Base-by-base conservation (phyloP, 2,113 vertebrate genomes). In the Donacobius atricapilla region DNA sequence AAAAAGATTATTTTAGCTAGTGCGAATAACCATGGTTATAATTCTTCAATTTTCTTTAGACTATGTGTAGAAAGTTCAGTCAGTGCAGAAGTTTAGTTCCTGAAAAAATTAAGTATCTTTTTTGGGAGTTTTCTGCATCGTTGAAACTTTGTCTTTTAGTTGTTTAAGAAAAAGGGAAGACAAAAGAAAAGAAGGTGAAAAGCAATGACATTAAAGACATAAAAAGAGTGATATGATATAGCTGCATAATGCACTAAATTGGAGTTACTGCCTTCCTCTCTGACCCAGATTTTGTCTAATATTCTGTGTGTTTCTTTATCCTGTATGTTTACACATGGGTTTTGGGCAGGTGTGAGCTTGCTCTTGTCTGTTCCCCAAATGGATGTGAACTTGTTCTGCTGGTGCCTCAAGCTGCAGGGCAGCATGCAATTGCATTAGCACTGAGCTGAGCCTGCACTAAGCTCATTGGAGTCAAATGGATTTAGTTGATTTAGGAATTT, bases 401-500 rank as follows among this genome's bases (percentile, higher is more conserved):
- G 75, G 94, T 95, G 90, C 88, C 85, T 95, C 58, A 19, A 92
- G 95, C 90, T 93, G 61, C 90, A 69, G 83, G 88, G 94, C 90
- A 80, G 75, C 88, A 92, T 7, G 54, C 92, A 92, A 90, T 88
- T 90, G 88, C 85, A 90, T 96, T 94, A 95, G 63, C 54, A 13
- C 75, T 5, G 79, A 53, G 85, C 92, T 86, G 85, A 95, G 94
- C 90, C 92, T 80, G 79, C 92, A 90, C 88, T 97, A 90, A 97
- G 90, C 96, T 94, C 66, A 9, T 53, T 25, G 82, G 58, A 96
- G 96, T 97, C 96, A 97, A 92, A 92, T 94, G 90, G 95, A 95
- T 86, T 94, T 95, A 91, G 95, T 95, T 97, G 85, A 97, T 97
- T 93, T 93, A 94, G 96, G 95, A 93, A 96, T 97, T 83, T 80